Evolutionary conservation across 2,888 invertebrate species (phyloP).

Genomic region (Sisyra nigra): DNA sequence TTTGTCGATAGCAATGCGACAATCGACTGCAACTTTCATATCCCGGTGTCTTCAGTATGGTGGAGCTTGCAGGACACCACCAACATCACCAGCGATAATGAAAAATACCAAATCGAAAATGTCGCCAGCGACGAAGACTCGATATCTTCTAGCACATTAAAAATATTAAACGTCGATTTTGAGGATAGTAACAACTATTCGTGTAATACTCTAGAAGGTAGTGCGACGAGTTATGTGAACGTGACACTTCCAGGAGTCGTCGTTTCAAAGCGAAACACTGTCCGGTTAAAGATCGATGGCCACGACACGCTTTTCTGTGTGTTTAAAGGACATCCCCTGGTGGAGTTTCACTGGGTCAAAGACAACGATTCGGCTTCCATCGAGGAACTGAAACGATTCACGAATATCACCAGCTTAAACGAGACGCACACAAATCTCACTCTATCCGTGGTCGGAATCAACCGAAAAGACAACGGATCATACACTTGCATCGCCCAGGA

Average conservation of each 20-base stretch:
- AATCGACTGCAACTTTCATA: constrained; percentile 34
- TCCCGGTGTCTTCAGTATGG: constrained; percentile 32
- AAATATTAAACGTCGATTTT: constrained; percentile 34
- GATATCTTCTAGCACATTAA: constrained; percentile 30
- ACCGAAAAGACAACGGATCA: constrained; percentile 58
- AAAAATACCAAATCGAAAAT: constrained; percentile 24
- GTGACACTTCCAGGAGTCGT: constrained; percentile 33
- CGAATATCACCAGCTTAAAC: constrained; percentile 28
- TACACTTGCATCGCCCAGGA: constrained; percentile 35
- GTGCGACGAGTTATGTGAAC: constrained; percentile 17
- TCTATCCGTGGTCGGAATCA: constrained; percentile 36
- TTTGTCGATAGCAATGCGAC: constrained; percentile 31
- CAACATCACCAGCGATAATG: constrained; percentile 32
- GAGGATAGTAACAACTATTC: constrained; percentile 42
- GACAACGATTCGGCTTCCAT: constrained; percentile 30
- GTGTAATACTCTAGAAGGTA: constrained; percentile 29
- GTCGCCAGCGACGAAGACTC: constrained; percentile 19
- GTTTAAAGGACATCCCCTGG: constrained; percentile 41
- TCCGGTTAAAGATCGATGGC: constrained; percentile 34
- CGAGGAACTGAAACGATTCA: constrained; percentile 23
- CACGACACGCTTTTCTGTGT: constrained; percentile 34
- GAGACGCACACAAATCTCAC: constrained; percentile 41
- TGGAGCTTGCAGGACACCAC: constrained; percentile 39
- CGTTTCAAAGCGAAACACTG: constrained; percentile 25
- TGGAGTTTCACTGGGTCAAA: constrained; percentile 38